Base-by-base conservation (phyloP, 2,888 invertebrate genomes). In the Lysandra coridon region DNA sequence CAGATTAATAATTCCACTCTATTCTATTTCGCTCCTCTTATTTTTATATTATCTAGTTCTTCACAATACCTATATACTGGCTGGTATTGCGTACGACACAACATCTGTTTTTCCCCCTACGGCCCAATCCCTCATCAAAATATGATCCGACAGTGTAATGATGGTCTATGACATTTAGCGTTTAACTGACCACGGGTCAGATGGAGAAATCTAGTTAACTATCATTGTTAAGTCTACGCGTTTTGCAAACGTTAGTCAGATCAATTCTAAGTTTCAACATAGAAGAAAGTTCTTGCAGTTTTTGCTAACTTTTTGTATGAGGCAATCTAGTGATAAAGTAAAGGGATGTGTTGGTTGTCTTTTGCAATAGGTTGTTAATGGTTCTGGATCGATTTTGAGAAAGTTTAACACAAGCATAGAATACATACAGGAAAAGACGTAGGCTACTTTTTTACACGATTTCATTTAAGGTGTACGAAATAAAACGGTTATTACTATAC, bases 111-210 rank as follows among this genome's bases (percentile, higher is more conserved):
- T 57, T 57, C 57, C 57, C 53, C 57, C 57, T 30, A 4, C 1
- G 30, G 5, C 69, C 12, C 0, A 33, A 17, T 69, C 14, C 4
- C 37, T 69, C 69, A 4, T 64, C 12, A 64, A 69, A 23, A 23
- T 23, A 23, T 23, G 23, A 64, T 14, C 33, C 1, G 10, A 69
- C 69, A 69, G 1, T 69, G 30, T 69, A 69, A 69, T 69, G 69
- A 69, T 37, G 17, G 69, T 69, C 69, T 37, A 37, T 69, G 69
- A 69, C 69, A 69, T 69, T 37, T 69, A 37, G 5, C 69, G 69
- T 33, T 14, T 14, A 69, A 1, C 33, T 69, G 69, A 37, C 69
- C 69, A 33, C 69, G 69, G 69, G 69, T 69, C 33, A 69, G 12
- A 33, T 69, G 33, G 14, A 5, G 69, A 69, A 69, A 69, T 14